A percentile compares a stretch with the other conserved stretches of the same genome.
Conservation (phyloP, 2,888 invertebrate species). For the Scaptomyza tumidula region DNA sequence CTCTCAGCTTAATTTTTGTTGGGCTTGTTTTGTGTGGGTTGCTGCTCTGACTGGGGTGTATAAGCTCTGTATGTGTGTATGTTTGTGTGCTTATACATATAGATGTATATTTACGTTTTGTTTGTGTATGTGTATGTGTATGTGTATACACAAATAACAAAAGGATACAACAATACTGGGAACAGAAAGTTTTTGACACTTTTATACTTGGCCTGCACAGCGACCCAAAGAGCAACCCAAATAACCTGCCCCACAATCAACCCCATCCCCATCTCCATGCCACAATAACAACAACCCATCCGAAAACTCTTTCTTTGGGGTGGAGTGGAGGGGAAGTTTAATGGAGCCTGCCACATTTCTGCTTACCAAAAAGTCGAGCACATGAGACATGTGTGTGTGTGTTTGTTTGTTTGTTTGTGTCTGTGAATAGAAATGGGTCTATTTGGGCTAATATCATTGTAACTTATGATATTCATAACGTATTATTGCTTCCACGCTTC, state of each 20-base stretch:
- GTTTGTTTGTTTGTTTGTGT: constrained; percentile 10
- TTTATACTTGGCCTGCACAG: constrained; percentile 73
- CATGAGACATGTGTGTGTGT: constrained; percentile 20
- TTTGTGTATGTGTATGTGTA: constrained; percentile 24
- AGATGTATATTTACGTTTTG: constrained; percentile 1
- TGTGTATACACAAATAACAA: constrained; percentile 58
- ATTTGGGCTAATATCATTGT: constrained; percentile 76
- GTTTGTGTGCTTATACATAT: constrained; percentile 12
- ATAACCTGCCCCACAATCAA: constrained; percentile 39
- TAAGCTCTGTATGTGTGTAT: constrained; percentile 30
- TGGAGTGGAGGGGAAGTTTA: constrained; percentile 46
- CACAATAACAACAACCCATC: constrained; percentile 2
- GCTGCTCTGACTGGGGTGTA: constrained; percentile 32
- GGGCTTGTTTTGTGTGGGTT: constrained; percentile 21
- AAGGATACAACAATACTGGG: constrained; percentile 74
- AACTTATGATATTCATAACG: constrained; percentile 73
- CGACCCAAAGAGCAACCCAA: constrained; percentile 67
- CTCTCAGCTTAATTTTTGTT: constrained; percentile 44
- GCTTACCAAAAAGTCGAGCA: constrained; percentile 53
- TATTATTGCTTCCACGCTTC: constrained; percentile 58
- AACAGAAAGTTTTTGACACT: constrained; percentile 78
- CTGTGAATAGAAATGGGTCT: constrained; percentile 64
- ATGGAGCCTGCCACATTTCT: constrained; percentile 67
- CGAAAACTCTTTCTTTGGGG: constrained; percentile 38
- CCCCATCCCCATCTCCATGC: not conserved